Conservation (phyloP, 2,797 vertebrate genomes). For the Taeniopygia guttata region DNA sequence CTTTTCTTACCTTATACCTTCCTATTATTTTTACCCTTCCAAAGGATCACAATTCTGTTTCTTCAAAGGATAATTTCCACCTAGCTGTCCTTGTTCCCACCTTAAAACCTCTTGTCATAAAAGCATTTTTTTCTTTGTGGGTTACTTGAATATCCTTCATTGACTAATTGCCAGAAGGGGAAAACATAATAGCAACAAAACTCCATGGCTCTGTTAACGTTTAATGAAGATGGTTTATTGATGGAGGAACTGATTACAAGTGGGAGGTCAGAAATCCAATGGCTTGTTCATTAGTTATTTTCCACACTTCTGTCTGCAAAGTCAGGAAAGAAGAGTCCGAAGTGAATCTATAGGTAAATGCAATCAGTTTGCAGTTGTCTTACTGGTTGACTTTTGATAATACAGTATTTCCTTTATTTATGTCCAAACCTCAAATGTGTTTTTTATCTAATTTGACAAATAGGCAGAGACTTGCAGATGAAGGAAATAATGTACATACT, state of each 20-base stretch:
- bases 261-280: not conserved
- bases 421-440: not conserved
- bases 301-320: not conserved
- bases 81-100: not conserved
- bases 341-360: not conserved
- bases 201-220: not conserved
- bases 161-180: not conserved
- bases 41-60: not conserved
- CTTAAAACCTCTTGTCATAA: not conserved
- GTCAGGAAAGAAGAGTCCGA: not conserved
- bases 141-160: not conserved
- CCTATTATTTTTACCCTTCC: not conserved
- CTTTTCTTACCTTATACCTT: not conserved
- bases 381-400: not conserved
- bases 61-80: not conserved
- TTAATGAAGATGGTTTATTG: not conserved
- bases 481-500: not conserved
- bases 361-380: not conserved
- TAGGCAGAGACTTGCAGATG: not conserved
- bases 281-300: not conserved
- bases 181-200: not conserved
- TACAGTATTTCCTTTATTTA: not conserved
- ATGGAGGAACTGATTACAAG: not conserved
- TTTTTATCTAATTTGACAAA: not conserved
- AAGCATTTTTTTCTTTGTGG: not conserved